Evolutionary conservation across 2,797 vertebrate genomes (phyloP), one percentile per base, ranked within the genome.

Genomic region (Vultur gryphus): DNA sequence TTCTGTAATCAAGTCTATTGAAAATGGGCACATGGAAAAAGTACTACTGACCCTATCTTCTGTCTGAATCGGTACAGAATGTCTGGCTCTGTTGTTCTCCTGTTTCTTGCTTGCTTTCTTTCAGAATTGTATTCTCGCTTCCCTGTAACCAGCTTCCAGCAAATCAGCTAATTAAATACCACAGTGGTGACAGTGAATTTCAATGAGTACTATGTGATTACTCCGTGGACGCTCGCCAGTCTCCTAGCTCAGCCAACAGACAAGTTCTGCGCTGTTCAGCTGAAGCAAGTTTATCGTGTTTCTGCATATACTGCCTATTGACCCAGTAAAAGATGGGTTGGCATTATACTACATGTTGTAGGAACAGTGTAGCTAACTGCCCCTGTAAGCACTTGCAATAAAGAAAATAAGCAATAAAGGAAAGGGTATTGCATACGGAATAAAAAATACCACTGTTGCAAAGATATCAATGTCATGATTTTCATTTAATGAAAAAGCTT

Each of bases 141-240:
- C 80, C 77, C 82, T 92, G 59, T 73, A 97, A 89, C 67, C 13
- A 20, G 86, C 94, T 97, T 97, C 97, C 96, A 97, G 80, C 64
- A 97, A 97, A 95, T 92, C 94, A 96, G 94, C 96, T 98, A 97
- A 98, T 97, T 97, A 98, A 98, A 98, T 97, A 96, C 97, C 97
- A 95, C 87, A 97, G 94, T 48, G 87, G 96, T 97, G 97, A 97
- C 96, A 96, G 80, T 94, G 97, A 97, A 97, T 98, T 98, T 97
- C 97, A 97, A 93, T 97, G 92, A 97, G 92, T 12, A 41, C 88
- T 82, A 89, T 6, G 24, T 87, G 80, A 96, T 89, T 93, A 94
- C 83, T 87, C 73, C 4, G 4, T 39, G 82, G 81, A 93, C 80
- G 93, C 75, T 83, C 8, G 84, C 86, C 97, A 97, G 91, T 51